Conservation (phyloP, 2,797 vertebrate genomes). For the Perodicticus potto region DNA sequence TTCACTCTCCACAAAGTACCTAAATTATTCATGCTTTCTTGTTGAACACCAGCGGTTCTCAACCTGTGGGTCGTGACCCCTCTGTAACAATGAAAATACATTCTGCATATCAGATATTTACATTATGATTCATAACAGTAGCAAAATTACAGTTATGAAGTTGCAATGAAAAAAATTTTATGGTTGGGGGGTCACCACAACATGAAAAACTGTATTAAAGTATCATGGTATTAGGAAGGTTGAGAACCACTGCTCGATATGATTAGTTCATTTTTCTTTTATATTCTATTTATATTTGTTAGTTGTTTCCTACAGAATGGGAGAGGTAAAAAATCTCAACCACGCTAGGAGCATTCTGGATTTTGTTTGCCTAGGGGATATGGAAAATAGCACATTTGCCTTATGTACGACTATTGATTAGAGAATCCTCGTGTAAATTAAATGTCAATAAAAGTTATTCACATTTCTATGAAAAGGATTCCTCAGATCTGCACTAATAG, state of each 20-base stretch:
- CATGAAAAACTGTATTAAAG: no score
- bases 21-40: neutral
- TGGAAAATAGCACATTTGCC: neutral
- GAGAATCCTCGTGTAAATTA: neutral
- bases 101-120: no score
- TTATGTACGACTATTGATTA: neutral
- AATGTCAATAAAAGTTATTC: neutral
- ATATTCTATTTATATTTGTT: neutral
- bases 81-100: no score
- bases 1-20: fast-evolving
- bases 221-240: no score
- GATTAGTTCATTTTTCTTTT: neutral
- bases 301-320: neutral
- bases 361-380: neutral
- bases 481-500: neutral
- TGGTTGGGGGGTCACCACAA: no score
- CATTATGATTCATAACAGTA: no score
- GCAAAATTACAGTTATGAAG: no score
- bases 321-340: neutral
- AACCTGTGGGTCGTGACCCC: no score
- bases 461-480: neutral
- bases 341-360: neutral
- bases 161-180: no score
- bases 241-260: no score
- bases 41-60: neutral